Conservation (phyloP, 2,113 vertebrate genomes). For the Perca flavescens region DNA sequence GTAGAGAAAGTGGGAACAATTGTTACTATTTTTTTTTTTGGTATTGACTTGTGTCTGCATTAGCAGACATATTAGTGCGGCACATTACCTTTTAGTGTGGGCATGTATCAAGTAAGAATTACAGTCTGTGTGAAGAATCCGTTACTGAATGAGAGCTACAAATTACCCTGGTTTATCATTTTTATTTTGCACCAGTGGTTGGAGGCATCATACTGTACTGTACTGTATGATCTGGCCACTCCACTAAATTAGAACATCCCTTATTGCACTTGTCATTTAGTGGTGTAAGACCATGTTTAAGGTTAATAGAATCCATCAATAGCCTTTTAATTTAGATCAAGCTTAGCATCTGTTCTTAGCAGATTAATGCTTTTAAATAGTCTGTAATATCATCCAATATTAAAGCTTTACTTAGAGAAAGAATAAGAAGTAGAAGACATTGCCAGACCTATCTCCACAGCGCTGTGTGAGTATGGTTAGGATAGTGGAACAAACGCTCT, state of each 20-base stretch:
- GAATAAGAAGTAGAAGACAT: constrained; percentile 1
- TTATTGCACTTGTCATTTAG: neutral
- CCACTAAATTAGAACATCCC: neutral
- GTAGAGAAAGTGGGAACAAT: constrained; percentile 42
- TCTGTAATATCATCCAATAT: constrained; percentile 2
- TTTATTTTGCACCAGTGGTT: constrained; percentile 13
- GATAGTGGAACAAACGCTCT: too few species aligned
- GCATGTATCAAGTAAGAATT: neutral
- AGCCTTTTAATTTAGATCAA: neutral
- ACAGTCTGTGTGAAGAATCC: neutral
- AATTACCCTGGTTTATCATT: constrained; percentile 8
- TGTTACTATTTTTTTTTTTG: constrained; percentile 10
- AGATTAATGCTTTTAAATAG: constrained; percentile 7
- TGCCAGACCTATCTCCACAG: too few species aligned
- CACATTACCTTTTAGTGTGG: neutral
- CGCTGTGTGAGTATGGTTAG: too few species aligned
- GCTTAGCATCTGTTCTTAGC: neutral
- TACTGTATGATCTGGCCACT: neutral
- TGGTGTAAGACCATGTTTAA: neutral
- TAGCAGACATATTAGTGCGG: neutral
- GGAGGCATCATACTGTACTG: neutral
- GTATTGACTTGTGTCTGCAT: neutral
- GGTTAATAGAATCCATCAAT: constrained; percentile 3
- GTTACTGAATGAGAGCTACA: neutral
- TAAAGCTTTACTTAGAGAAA: constrained; percentile 1